Evolutionary conservation across 2,797 vertebrate genomes (phyloP), one percentile per base, ranked within the genome.

Genomic region (Tympanoctomys barrerae): DNA sequence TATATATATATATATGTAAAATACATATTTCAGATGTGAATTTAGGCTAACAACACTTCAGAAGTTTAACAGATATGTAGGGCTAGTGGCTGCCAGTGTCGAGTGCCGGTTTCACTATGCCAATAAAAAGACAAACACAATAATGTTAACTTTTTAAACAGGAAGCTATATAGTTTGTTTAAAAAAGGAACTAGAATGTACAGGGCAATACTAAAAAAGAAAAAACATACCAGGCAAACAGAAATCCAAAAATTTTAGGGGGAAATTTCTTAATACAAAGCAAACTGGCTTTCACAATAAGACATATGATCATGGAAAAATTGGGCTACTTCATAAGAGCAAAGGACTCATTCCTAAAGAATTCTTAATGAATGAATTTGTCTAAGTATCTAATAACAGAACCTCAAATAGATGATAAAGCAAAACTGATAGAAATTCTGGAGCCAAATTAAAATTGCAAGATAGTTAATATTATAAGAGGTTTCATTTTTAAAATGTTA

Each of bases 331-430:
- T 70, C 16, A 84, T 54, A 64, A 77, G 81, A 22, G 83, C 68
- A 83, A 88, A 64, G 61, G 16, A 28, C 16, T 87, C 52, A 91
- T 90, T 84, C 1, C 19, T 89, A 26, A 88, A 89, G 8, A 94
- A 83, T 52, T 5, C 3, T 19, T 77, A 93, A 90, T 62, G 46
- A 93, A 81, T 22, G 73, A 71, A 87, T 90, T 64, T 95, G 33
- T 75, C 36, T 62, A 87, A 80, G 46, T 54, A 33, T 89, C 36
- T 83, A 81, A 79, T 87, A 86, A 80, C 46, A 86, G 46, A 95
- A 28, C 9, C 59, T 89, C 54, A 85, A 70, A 78, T 12, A 80
- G 11, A 61, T n/a, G 31, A 78, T 73, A 61, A 80, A 94, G 9
- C 4, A 78, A 75, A 73, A 49, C 13, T 36, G 71, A 22, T 54